These are phyloP conservation scores for Micromussa lordhowensis DNA, from an alignment of 92 coral and sea anemone genomes.

Conservation along the genomic window DNA sequence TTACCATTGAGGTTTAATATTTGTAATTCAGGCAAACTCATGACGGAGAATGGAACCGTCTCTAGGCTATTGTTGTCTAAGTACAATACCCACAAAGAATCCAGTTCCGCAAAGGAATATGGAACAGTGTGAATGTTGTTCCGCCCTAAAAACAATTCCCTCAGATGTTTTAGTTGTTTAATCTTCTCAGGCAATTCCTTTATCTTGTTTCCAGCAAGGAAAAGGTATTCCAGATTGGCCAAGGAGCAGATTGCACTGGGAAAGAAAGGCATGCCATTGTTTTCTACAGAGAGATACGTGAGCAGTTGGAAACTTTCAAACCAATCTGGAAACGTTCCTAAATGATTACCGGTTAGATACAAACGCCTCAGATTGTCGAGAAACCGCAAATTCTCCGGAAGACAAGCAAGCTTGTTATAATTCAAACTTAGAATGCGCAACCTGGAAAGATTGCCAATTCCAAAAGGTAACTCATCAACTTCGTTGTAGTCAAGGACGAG, in stretches of 20 bases:
- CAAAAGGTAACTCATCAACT: slow-evolving; percentile 63
- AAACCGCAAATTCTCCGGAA: slow-evolving; percentile 71
- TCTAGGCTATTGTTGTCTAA: slow-evolving; percentile 74
- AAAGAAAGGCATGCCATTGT: slow-evolving; percentile 68
- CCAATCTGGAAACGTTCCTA: slow-evolving; percentile 79
- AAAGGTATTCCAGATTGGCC: slow-evolving; percentile 66
- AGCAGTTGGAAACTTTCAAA: slow-evolving; percentile 68
- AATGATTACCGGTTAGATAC: slow-evolving; percentile 69
- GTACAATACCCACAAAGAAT: slow-evolving; percentile 57
- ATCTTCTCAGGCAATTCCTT: slow-evolving; percentile 75
- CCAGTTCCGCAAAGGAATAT: slow-evolving; percentile 68
- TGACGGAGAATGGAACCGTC: slow-evolving; percentile 65
- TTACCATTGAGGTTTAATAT: slow-evolving; percentile 70
- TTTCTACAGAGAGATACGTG: slow-evolving; percentile 72
- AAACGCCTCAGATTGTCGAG: slow-evolving; percentile 61
- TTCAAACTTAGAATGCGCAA: slow-evolving; percentile 71
- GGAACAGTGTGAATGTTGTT: slow-evolving; percentile 66
- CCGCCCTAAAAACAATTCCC: slow-evolving; percentile 78
- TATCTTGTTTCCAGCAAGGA: slow-evolving; percentile 76
- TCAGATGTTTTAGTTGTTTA: slow-evolving; percentile 60
- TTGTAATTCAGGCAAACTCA: slow-evolving; percentile 55
- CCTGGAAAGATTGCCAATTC: slow-evolving; percentile 53
- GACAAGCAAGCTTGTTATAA: slow-evolving; percentile 52
- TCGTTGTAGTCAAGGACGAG: slow-evolving; percentile 76
- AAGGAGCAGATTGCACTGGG: slow-evolving; percentile 78